Conservation (phyloP, 2,888 invertebrate genomes). For the Polia nebulosa region DNA sequence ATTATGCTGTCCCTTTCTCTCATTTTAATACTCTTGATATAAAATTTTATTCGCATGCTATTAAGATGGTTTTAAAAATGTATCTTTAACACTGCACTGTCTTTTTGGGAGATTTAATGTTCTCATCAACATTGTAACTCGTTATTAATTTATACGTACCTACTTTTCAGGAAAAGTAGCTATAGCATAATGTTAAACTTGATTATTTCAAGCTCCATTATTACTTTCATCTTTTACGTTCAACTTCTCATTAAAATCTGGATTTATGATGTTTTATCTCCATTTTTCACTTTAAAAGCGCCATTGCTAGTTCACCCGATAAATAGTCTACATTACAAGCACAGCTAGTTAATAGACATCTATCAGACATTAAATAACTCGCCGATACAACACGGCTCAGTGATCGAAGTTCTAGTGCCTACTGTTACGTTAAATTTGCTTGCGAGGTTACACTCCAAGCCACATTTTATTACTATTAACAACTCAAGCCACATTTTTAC, state of each 20-base stretch:
- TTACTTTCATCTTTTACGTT: background rate
- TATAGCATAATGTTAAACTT: background rate
- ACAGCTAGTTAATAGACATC: slow-evolving; percentile 81
- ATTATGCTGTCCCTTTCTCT: slow-evolving; percentile 21
- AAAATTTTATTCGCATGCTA: background rate
- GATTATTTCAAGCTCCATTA: background rate
- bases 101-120: background rate
- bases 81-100: background rate
- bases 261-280: background rate
- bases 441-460: slow-evolving; percentile 18
- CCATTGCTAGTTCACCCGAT: slow-evolving; percentile 60
- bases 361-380: slow-evolving; percentile 82
- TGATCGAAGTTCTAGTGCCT: slow-evolving; percentile 84
- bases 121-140: background rate
- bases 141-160: background rate
- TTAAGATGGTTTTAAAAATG: too few species aligned
- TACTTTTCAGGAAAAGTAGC: background rate
- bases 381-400: slow-evolving; percentile 84
- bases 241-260: background rate
- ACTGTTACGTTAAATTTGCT: slow-evolving; percentile 41
- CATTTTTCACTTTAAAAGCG: slow-evolving; percentile 15
- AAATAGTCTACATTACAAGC: slow-evolving; percentile 80
- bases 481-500: background rate
- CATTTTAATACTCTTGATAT: slow-evolving; percentile 14
- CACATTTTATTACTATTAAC: background rate